Evolutionary conservation across 2,797 vertebrate species (phyloP), one percentile per base, ranked within the genome.

Genomic region (Hyperoplus lanceolatus): DNA sequence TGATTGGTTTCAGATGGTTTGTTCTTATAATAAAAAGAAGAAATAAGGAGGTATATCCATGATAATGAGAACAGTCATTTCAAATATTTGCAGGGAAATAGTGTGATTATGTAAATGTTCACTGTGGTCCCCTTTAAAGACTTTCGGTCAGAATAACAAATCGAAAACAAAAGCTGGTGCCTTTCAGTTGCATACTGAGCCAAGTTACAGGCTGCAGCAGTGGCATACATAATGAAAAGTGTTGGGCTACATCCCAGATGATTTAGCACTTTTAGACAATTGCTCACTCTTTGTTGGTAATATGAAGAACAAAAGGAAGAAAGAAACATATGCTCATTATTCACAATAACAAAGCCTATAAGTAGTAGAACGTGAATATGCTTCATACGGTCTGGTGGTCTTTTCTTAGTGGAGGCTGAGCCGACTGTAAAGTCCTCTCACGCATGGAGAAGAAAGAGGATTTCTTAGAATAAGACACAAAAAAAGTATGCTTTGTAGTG

Each of bases 291-390:
- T 29, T 36, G 68, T n/a, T 38, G 62, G 58, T 67, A 38, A 67
- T 78, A 64, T 57, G 58, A 85, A 73, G 75, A 66, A 50, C 13
- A 54, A 42, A 5, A 39, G 64, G 4, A 84, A 80, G 78, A 82
- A 81, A 84, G 75, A 73, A 75, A 72, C 55, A 65, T 71, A 64
- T 77, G 64, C 80, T 80, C 77, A 77, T 86, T 75, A 68, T 72
- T 89, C 75, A 83, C 66, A 41, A 67, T 11, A 65, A 66, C 80
- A 49, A 41, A 70, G 63, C 66, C 70, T 73, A 56, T 2, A 39
- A 70, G 70, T 55, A 4, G 21, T 11, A 81, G 58, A 81, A 42
- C 42, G 63, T 4, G 67, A 60, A 61, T 18, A 55, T 13, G 42
- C 46, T 8, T 56, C 46, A 36, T 2, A 8, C 50, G 18, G 8